phyloP scores from a whole-genome alignment of 2,797 vertebrate species.

The Thalassophryne amazonica region DNA sequence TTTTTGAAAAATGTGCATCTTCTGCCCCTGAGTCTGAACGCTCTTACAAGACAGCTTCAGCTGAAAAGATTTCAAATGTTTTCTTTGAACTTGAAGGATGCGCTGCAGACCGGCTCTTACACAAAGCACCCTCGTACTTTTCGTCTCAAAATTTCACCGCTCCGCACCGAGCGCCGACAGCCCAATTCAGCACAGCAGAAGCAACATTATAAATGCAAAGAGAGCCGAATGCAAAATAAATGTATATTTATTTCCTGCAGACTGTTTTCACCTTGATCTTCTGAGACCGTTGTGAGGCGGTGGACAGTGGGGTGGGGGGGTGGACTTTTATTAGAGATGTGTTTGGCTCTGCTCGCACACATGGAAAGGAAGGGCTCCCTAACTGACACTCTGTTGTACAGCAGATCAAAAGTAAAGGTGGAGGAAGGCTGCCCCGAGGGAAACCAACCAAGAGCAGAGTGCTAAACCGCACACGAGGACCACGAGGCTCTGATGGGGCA shows the following conservation, averaged over 20 bases:
- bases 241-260: slow-evolving; percentile 40
- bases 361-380: slow-evolving; percentile 61
- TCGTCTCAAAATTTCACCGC: slow-evolving; percentile 22
- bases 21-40: background rate
- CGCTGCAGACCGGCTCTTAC: slow-evolving; percentile 6
- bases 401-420: slow-evolving; percentile 68
- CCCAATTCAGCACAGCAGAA: slow-evolving; percentile 10
- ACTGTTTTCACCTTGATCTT: slow-evolving; percentile 32
- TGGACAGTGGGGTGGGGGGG: too few species aligned
- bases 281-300: too few species aligned
- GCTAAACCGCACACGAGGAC: slow-evolving; percentile 22
- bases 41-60: slow-evolving; percentile 24
- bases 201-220: slow-evolving; percentile 35
- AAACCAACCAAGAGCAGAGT: slow-evolving; percentile 45
- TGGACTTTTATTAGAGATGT: slow-evolving; percentile 35
- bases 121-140: slow-evolving; percentile 7
- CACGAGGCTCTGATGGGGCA: slow-evolving; percentile 18
- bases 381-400: slow-evolving; percentile 70
- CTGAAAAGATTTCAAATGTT: slow-evolving; percentile 1
- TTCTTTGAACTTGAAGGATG: slow-evolving; percentile 17
- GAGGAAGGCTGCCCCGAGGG: slow-evolving; percentile 50
- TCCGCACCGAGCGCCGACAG: slow-evolving; percentile 23
- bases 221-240: slow-evolving; percentile 32
- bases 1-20: background rate
- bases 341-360: slow-evolving; percentile 51